phyloP scores from a whole-genome alignment of 1,140 invertebrate genomes.

The Cydia amplana region DNA sequence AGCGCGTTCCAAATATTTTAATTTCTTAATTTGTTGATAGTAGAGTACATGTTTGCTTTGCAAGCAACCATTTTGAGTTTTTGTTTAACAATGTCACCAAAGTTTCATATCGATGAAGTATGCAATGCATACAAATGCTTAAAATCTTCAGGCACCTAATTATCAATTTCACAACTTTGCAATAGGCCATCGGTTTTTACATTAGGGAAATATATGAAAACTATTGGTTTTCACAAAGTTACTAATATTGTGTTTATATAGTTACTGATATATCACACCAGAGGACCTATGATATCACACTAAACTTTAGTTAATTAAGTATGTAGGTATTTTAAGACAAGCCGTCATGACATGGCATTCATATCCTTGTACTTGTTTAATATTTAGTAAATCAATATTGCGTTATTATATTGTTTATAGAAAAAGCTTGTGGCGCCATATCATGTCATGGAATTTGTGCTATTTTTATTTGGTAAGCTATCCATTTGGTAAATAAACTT shows the following conservation, averaged over 20 bases:
- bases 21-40: slow-evolving; percentile 7
- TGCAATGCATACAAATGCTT: no score
- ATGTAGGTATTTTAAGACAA: neutral
- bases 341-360: neutral
- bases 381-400: slow-evolving; percentile 15
- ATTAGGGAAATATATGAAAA: no score
- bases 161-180: no score
- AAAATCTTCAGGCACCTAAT: no score
- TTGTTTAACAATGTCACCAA: no score
- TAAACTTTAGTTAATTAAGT: neutral
- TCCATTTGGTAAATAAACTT: slow-evolving; percentile 3
- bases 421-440: slow-evolving; percentile 19
- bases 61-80: neutral
- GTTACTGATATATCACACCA: no score
- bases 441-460: neutral
- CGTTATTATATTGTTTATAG: slow-evolving; percentile 16
- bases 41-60: neutral
- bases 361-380: slow-evolving; percentile 17
- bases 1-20: slow-evolving; percentile 29
- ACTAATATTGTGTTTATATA: no score
- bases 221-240: no score
- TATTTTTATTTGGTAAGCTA: slow-evolving; percentile 10
- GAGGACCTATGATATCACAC: no score
- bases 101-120: no score
- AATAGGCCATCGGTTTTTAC: no score